A percentile compares a stretch with the other conserved stretches of the same genome.
These are phyloP conservation scores for Mayetiola destructor DNA, from an alignment of 2,888 invertebrate species.

Conservation along the genomic window DNA sequence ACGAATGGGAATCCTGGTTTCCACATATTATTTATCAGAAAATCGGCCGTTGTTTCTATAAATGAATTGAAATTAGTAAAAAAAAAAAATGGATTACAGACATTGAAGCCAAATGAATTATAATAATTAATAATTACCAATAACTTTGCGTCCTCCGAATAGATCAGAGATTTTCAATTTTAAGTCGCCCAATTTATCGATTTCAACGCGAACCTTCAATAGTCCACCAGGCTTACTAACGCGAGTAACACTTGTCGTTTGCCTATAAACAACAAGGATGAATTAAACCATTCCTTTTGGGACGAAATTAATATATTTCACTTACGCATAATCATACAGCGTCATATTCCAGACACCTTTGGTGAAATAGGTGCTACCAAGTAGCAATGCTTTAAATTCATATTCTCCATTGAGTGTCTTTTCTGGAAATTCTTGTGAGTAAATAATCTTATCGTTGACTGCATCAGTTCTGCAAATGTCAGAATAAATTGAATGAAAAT, in stretches of 20 bases:
- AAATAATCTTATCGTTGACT: constrained; percentile 48
- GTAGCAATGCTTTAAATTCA: constrained; percentile 45
- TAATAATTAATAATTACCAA: constrained; percentile 38
- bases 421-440: constrained; percentile 71
- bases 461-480: constrained; percentile 55
- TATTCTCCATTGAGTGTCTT: constrained; percentile 57
- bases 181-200: constrained; percentile 61
- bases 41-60: constrained; percentile 53
- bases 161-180: constrained; percentile 63
- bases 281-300: neutral
- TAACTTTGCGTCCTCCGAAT: constrained; percentile 46
- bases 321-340: constrained; percentile 45
- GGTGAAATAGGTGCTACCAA: constrained; percentile 40
- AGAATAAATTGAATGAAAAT: no score
- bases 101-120: neutral
- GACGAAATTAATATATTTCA: neutral
- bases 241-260: constrained; percentile 37
- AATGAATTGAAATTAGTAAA: constrained; percentile 25
- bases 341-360: constrained; percentile 62
- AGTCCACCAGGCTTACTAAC: constrained; percentile 34
- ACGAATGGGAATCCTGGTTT: constrained; percentile 63
- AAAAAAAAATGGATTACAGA: constrained; percentile 13
- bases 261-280: constrained; percentile 25
- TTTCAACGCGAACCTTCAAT: constrained; percentile 51
- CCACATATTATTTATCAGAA: constrained; percentile 68